A percentile compares a stretch with the other conserved stretches of the same genome.
phyloP scores from a whole-genome alignment of 2,797 vertebrate species.

The Nothura maculosa region DNA sequence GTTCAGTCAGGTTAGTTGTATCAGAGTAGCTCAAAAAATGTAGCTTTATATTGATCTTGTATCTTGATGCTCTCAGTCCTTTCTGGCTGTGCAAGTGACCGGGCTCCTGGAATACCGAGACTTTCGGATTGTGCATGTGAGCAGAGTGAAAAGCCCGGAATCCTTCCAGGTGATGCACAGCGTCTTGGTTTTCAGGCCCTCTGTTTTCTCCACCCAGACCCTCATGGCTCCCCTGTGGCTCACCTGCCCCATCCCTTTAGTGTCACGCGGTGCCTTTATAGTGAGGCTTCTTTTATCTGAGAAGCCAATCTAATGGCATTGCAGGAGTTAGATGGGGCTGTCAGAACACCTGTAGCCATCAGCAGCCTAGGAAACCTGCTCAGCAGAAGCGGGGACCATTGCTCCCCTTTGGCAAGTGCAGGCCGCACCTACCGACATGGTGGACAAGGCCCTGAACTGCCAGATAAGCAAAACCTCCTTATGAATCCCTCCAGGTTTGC shows the following conservation, averaged over 20 bases:
- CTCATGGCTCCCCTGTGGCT: background rate
- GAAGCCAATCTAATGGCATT: background rate
- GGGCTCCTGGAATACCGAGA: background rate
- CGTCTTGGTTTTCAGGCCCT: background rate
- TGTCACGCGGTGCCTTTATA: background rate
- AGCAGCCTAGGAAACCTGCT: background rate
- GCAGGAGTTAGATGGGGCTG: background rate
- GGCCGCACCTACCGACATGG: background rate
- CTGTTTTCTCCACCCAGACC: background rate
- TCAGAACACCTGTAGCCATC: background rate
- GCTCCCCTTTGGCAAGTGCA: background rate
- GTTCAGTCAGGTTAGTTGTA: background rate
- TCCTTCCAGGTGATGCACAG: background rate
- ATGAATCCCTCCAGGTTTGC: background rate
- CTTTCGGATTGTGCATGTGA: background rate
- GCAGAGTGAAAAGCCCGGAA: background rate
- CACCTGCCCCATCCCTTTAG: background rate
- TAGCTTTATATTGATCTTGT: background rate
- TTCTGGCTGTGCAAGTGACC: fast-evolving
- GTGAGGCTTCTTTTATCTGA: background rate
- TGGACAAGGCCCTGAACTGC: background rate
- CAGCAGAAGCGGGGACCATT: fast-evolving
- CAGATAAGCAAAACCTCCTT: background rate
- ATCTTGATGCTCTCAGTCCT: fast-evolving
- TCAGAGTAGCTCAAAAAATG: background rate